Evolutionary conservation across 2,888 invertebrate genomes (phyloP).

Genomic region (Coremacera marginata): DNA sequence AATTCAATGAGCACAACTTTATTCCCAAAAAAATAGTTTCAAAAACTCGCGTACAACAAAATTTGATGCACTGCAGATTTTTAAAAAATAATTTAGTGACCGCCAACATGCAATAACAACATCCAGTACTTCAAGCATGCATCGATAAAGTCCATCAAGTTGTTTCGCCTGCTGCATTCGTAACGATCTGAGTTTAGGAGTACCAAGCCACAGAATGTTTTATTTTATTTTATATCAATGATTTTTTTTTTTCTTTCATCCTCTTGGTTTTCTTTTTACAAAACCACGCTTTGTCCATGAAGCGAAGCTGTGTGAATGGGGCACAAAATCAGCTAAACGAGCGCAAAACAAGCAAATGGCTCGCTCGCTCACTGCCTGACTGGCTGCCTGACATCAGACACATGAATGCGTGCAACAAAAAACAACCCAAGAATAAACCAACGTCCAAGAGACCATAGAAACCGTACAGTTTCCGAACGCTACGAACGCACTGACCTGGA

Average conservation of each 20-base stretch:
- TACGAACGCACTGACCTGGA: constrained; percentile 54
- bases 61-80: neutral
- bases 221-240: neutral
- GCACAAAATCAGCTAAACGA: constrained; percentile 9
- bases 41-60: neutral
- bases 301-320: neutral
- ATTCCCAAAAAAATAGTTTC: neutral
- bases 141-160: neutral
- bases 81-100: neutral
- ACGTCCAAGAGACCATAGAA: no score
- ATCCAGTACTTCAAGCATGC: neutral
- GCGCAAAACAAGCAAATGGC: neutral
- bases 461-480: constrained; percentile 40
- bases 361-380: neutral
- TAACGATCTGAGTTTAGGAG: neutral
- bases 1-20: no score
- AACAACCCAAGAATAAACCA: no score
- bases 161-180: neutral
- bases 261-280: neutral
- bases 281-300: neutral
- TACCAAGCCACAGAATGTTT: neutral
- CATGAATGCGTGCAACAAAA: neutral
- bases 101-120: neutral
- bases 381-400: no score
- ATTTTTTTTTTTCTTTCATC: no score